These are phyloP conservation scores for Ailuropoda melanoleuca DNA, from an alignment of 2,113 vertebrate genomes.

Conservation along the genomic window DNA sequence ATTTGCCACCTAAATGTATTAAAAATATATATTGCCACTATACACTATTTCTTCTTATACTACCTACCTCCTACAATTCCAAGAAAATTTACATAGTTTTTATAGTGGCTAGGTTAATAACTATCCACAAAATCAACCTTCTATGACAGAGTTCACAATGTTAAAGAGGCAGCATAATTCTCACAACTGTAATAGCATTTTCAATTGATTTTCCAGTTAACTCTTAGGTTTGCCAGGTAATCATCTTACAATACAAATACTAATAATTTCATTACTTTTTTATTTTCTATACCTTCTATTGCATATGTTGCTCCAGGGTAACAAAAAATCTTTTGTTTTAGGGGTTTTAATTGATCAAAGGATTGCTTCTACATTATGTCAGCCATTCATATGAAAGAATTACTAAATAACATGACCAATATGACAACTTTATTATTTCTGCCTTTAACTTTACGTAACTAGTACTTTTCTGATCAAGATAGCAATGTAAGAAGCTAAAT, in stretches of 20 bases:
- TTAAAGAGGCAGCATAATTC: neutral
- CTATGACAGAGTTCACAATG: neutral
- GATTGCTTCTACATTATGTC: neutral
- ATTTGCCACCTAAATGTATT: neutral
- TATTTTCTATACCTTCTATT: neutral
- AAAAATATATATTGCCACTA: neutral
- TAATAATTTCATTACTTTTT: neutral
- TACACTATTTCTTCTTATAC: neutral
- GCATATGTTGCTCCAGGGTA: neutral
- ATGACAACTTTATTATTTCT: neutral
- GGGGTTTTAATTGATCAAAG: neutral
- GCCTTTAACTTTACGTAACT: neutral
- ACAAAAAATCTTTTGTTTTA: neutral
- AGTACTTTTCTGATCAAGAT: neutral
- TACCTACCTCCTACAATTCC: neutral
- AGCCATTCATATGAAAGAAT: neutral
- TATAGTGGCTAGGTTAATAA: constrained; percentile 15
- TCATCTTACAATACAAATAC: neutral
- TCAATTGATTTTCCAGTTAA: neutral
- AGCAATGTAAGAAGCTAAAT: neutral
- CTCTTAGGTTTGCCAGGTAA: neutral
- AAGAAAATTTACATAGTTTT: neutral
- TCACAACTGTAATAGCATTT: neutral
- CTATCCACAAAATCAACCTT: neutral
- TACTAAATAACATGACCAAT: neutral